phyloP scores from a whole-genome alignment of 2,113 vertebrate species.

The Anarrhichthys ocellatus region DNA sequence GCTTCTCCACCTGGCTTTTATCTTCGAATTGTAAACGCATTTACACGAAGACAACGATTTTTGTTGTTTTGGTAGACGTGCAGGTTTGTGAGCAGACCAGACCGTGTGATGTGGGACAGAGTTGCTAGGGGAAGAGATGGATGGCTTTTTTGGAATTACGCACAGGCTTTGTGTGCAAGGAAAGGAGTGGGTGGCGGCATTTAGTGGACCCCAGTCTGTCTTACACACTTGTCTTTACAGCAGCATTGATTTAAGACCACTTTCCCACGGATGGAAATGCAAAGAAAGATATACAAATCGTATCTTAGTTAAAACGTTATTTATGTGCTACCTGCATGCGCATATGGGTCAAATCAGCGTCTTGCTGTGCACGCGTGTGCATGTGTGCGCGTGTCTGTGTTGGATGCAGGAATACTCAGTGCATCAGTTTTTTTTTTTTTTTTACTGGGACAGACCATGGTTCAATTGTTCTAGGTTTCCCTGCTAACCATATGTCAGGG shows the following conservation, averaged over 20 bases:
- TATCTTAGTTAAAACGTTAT: conserved; percentile 42
- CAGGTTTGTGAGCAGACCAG: conserved; percentile 34
- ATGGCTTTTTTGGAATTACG: conserved; percentile 76
- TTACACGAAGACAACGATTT: not conserved
- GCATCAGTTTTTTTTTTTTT: conserved; percentile 52
- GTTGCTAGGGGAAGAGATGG: conserved; percentile 69
- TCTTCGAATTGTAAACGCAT: conserved; percentile 32
- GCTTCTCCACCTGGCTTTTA: conserved; percentile 63
- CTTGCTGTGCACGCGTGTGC: conserved; percentile 51
- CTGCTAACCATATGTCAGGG: conserved; percentile 84
- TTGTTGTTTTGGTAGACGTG: conserved; percentile 45
- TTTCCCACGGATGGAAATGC: conserved; percentile 67
- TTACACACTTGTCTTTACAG: conserved; percentile 69
- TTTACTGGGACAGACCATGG: conserved; percentile 69
- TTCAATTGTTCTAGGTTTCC: conserved; percentile 81
- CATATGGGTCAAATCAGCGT: conserved; percentile 65
- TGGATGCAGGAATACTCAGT: conserved; percentile 65
- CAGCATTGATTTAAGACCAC: conserved; percentile 69
- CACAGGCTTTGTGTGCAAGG: conserved; percentile 89
- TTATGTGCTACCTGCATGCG: conserved; percentile 46
- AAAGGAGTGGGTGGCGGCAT: conserved; percentile 90
- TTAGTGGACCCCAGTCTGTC: conserved; percentile 65
- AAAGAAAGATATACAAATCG: conserved; percentile 38
- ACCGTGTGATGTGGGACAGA: conserved; percentile 54
- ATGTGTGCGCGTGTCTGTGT: conserved; percentile 43